Conservation (phyloP, 2,797 vertebrate species). For the Petrocephalus sullivani region DNA sequence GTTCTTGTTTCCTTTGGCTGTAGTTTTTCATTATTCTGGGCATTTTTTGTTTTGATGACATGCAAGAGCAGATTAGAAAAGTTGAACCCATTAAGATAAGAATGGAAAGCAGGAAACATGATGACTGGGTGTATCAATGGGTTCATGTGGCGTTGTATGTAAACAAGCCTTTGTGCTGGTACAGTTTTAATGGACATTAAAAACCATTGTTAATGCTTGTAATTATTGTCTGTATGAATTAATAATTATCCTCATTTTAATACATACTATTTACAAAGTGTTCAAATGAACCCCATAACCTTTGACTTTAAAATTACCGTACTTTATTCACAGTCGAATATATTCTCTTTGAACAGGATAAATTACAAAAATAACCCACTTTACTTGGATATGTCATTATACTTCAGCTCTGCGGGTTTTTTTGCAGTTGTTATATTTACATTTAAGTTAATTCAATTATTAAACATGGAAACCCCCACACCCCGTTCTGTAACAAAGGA, state of each 20-base stretch:
- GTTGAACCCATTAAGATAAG: not conserved
- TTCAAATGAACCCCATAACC: not conserved
- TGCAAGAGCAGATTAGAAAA: not conserved
- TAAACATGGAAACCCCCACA: not conserved
- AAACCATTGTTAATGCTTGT: not conserved
- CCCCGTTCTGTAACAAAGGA: slow-evolving; percentile 10
- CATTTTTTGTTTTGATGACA: not conserved
- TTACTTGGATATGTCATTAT: not conserved
- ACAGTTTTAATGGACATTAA: not conserved
- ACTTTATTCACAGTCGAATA: not conserved
- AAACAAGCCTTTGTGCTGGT: not conserved
- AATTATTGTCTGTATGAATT: not conserved
- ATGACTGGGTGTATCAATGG: not conserved
- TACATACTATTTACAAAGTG: not conserved
- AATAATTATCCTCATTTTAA: not conserved
- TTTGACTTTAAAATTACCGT: not conserved
- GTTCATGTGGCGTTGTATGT: not conserved
- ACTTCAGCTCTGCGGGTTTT: not conserved
- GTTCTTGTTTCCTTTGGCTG: not conserved
- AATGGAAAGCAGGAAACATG: not conserved
- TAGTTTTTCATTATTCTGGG: not conserved
- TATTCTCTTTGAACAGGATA: not conserved
- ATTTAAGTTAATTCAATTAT: not conserved
- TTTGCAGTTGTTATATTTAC: not conserved
- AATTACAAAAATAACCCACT: not conserved